phyloP scores from a whole-genome alignment of 2,113 vertebrate genomes.

The Urocitellus parryii region DNA sequence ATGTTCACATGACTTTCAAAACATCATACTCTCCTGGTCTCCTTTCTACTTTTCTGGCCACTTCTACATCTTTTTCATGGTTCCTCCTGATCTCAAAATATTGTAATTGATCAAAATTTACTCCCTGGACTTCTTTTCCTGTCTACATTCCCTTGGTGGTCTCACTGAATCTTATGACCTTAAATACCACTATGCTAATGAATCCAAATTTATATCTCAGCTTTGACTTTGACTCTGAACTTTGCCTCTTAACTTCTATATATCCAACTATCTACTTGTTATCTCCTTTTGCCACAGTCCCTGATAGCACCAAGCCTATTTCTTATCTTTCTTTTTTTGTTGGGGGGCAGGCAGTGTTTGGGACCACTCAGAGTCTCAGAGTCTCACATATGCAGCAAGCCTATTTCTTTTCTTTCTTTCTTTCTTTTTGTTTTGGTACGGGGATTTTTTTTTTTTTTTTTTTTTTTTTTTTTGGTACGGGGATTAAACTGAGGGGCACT shows the following conservation, averaged over 20 bases:
- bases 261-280: not conserved
- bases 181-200: not conserved
- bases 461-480: too few relatives aligned
- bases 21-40: not conserved
- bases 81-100: conserved; percentile 38
- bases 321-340: not conserved
- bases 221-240: conserved; percentile 47
- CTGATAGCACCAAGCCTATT: not conserved
- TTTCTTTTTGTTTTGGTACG: too few relatives aligned
- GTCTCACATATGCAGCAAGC: not conserved
- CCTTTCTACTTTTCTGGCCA: not conserved
- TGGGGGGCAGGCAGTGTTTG: not conserved
- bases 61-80: not conserved
- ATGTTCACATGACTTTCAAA: not conserved
- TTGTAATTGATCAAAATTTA: not conserved
- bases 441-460: not conserved
- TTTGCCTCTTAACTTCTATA: conserved; percentile 32
- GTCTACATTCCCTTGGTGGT: not conserved
- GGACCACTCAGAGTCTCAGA: not conserved
- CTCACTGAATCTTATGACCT: not conserved
- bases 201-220: conserved; percentile 57
- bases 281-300: not conserved
- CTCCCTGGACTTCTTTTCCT: not conserved
- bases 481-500: too few relatives aligned
- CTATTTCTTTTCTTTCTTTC: not conserved